Base-by-base conservation (phyloP, 1,140 invertebrate genomes). In the Planococcus citri region DNA sequence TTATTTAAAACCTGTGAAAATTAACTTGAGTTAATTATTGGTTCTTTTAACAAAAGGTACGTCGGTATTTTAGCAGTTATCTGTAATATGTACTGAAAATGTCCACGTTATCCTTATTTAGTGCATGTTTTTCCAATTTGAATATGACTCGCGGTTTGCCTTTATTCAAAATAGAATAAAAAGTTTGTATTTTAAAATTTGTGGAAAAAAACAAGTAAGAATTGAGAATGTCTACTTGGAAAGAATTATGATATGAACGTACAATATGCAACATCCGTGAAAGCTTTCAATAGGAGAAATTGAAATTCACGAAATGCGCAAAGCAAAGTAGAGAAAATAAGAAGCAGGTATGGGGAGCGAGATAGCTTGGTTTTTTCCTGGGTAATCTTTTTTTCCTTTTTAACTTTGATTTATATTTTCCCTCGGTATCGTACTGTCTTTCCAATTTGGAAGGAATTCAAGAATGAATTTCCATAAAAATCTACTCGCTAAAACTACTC, bases 371-470 rank as follows among this genome's bases (percentile, higher is more conserved):
- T 64, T 64, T 64, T 64, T 60, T 20, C 24, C 60, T 20, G 22
- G 25, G 60, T 64, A 64, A 64, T 64, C 60, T 64, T 64, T 60
- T 60, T 64, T 64, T 64, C 60, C 60, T 64, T 27, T 64, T 64
- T 64, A 64, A 64, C 60, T 64, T 64, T 64, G 60, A 64, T 64
- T 64, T 64, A 64, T 64, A 64, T 64, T 64, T 64, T 64, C 60
- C 60, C 60, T 64, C 25, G 60, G 60, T 64, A 64, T 64, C 60
- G 60, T 27, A 64, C 25, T 64, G 60, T 20, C 60, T 64, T 64
- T 64, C 60, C 60, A 64, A 64, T 64, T 64, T 64, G 60, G 25
- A 64, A 64, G 24, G 60, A 64, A 64, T 64, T 64, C 60, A 64
- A 27, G 60, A 64, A 27, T 20, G 25, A 24, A 64, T 22, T 64